A percentile compares a stretch with the other conserved stretches of the same genome.
phyloP scores from a whole-genome alignment of 2,888 invertebrate species.

The Sicus ferrugineus region DNA sequence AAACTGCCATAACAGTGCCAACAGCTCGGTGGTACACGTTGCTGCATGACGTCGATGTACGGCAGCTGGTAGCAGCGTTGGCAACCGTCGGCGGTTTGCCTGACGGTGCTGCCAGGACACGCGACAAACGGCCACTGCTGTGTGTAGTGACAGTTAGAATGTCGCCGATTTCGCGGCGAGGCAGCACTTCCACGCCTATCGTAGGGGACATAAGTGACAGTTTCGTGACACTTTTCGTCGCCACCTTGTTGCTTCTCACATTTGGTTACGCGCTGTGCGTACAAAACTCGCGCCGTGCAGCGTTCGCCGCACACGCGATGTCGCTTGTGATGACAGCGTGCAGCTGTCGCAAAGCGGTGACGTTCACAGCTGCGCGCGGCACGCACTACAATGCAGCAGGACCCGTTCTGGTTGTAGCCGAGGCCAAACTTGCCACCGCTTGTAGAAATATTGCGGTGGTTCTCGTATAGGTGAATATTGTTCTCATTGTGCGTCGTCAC shows the following conservation, averaged over 20 bases:
- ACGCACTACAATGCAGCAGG: constrained; percentile 57
- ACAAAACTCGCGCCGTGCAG: constrained; percentile 56
- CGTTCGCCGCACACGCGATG: constrained; percentile 56
- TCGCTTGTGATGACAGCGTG: constrained; percentile 44
- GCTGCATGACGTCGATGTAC: constrained; percentile 45
- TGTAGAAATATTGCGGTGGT: constrained; percentile 55
- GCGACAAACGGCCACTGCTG: constrained; percentile 49
- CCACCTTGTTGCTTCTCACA: constrained; percentile 46
- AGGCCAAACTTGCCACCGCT: constrained; percentile 60
- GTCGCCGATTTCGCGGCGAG: background rate
- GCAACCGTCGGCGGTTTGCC: constrained; percentile 39
- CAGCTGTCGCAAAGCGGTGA: constrained; percentile 37
- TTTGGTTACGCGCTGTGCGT: constrained; percentile 47
- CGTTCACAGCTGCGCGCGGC: constrained; percentile 46
- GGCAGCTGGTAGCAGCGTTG: constrained; percentile 44
- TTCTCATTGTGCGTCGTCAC: constrained; percentile 52
- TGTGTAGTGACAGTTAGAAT: constrained; percentile 39
- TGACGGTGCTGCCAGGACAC: constrained; percentile 34
- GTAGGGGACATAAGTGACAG: constrained; percentile 51
- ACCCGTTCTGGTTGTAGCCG: constrained; percentile 56
- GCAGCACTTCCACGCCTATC: constrained; percentile 32
- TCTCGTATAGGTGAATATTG: constrained; percentile 53
- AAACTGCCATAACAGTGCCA: constrained; percentile 40
- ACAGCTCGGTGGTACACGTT: constrained; percentile 48
- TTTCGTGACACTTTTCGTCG: constrained; percentile 45